Percentiles rank a stretch among this genome's conserved stretches.
Conservation (phyloP, 2,113 vertebrate genomes). For the Antigone vipio region DNA sequence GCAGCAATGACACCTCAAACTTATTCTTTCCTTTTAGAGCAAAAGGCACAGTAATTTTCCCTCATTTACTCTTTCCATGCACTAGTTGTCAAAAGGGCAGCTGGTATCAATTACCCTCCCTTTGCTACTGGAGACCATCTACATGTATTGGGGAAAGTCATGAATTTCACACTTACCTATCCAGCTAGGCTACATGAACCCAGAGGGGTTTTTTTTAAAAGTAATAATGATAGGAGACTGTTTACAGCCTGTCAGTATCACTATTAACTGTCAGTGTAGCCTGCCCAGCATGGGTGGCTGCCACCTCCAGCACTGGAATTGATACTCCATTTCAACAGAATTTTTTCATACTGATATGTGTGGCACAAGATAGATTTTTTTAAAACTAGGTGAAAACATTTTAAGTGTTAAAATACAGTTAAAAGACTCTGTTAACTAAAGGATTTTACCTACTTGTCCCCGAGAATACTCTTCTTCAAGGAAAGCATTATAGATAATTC, state of each 20-base stretch:
- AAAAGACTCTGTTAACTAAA: not conserved
- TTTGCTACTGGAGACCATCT: not conserved
- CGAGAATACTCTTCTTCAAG: slow-evolving; percentile 14
- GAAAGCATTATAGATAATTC: not conserved
- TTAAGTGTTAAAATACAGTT: not conserved
- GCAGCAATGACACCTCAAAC: not conserved
- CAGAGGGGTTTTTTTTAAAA: not conserved
- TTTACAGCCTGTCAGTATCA: slow-evolving; percentile 13
- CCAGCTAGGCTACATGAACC: slow-evolving; percentile 1
- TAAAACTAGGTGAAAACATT: not conserved
- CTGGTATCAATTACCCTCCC: not conserved
- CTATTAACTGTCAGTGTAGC: not conserved
- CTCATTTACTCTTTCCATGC: not conserved
- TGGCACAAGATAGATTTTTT: not conserved
- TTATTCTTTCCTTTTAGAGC: not conserved
- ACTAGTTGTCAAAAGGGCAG: not conserved
- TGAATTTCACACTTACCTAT: slow-evolving; percentile 35
- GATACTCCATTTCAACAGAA: not conserved
- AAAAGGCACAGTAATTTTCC: not conserved
- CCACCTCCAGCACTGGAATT: not conserved
- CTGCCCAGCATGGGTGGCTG: not conserved
- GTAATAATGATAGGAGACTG: not conserved
- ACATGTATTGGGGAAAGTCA: not conserved
- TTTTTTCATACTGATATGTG: not conserved
- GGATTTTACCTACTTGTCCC: not conserved